phyloP scores from a whole-genome alignment of 2,113 vertebrate genomes.

The Cochlearius cochlearius region DNA sequence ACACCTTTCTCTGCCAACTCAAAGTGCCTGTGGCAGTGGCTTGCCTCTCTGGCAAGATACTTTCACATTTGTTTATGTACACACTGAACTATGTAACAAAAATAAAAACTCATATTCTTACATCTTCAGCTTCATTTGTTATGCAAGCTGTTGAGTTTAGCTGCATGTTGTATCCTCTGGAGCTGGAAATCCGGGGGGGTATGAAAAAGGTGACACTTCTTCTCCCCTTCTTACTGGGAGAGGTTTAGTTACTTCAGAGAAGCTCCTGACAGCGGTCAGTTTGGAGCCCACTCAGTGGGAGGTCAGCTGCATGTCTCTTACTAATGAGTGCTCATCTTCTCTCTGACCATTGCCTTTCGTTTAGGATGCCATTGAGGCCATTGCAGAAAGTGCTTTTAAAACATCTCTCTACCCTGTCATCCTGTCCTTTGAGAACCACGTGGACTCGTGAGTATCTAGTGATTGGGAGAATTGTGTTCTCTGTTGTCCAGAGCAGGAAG shows the following conservation, averaged over 20 bases:
- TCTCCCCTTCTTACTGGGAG: not conserved
- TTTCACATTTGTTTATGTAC: accelerated
- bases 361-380: slow-evolving; percentile 96
- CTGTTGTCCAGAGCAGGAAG: not conserved
- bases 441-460: slow-evolving; percentile 89
- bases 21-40: not conserved
- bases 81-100: not conserved
- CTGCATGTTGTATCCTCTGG: not conserved
- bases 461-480: not conserved
- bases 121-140: not conserved
- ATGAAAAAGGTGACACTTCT: not conserved
- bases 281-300: not conserved
- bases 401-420: slow-evolving; percentile 92
- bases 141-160: not conserved
- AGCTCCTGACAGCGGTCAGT: not conserved
- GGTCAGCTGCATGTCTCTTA: not conserved
- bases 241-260: not conserved
- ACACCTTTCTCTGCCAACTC: not conserved
- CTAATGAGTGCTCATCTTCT: not conserved
- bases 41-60: accelerated
- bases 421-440: slow-evolving; percentile 97
- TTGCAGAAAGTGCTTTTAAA: slow-evolving; percentile 97
- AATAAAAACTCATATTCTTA: not conserved
- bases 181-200: not conserved
- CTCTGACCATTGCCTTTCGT: not conserved